These are phyloP conservation scores for Trissolcus basalis DNA, from an alignment of 1,140 invertebrate species.

Conservation along the genomic window DNA sequence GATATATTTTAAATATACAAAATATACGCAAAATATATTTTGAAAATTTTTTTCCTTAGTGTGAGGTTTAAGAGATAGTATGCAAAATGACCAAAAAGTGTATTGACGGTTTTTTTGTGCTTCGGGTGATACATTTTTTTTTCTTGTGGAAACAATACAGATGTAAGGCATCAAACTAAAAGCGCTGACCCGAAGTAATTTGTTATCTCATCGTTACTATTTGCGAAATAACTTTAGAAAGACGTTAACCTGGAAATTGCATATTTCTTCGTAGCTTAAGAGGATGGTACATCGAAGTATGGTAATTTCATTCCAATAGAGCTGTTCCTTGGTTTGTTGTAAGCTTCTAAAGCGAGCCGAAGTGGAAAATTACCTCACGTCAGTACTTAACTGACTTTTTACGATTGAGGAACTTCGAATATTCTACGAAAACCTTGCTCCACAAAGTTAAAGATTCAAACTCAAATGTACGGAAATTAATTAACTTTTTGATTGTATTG, in stretches of 20 bases:
- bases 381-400: slow-evolving; percentile 62
- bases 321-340: slow-evolving; percentile 62
- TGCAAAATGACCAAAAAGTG: too few relatives aligned
- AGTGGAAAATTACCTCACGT: slow-evolving; percentile 62
- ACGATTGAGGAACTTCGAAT: slow-evolving; percentile 58
- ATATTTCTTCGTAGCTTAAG: slow-evolving; percentile 58
- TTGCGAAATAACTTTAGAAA: slow-evolving; percentile 60
- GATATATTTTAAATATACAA: too few relatives aligned
- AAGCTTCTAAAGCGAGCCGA: slow-evolving; percentile 60
- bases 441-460: slow-evolving; percentile 41
- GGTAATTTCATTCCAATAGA: slow-evolving; percentile 63
- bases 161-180: slow-evolving; percentile 51
- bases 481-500: slow-evolving; percentile 48
- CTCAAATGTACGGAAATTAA: slow-evolving; percentile 48
- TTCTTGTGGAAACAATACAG: slow-evolving; percentile 28
- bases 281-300: slow-evolving; percentile 62
- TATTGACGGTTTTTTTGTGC: too few relatives aligned
- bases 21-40: too few relatives aligned
- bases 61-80: too few relatives aligned
- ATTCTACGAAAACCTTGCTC: slow-evolving; percentile 41
- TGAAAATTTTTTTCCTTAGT: too few relatives aligned
- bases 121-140: too few relatives aligned
- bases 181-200: slow-evolving; percentile 60
- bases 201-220: slow-evolving; percentile 60
- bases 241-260: slow-evolving; percentile 60